Evolutionary conservation across 2,888 invertebrate species (phyloP), one percentile per base, ranked within the genome.

Genomic region (Neoscelio sp.): DNA sequence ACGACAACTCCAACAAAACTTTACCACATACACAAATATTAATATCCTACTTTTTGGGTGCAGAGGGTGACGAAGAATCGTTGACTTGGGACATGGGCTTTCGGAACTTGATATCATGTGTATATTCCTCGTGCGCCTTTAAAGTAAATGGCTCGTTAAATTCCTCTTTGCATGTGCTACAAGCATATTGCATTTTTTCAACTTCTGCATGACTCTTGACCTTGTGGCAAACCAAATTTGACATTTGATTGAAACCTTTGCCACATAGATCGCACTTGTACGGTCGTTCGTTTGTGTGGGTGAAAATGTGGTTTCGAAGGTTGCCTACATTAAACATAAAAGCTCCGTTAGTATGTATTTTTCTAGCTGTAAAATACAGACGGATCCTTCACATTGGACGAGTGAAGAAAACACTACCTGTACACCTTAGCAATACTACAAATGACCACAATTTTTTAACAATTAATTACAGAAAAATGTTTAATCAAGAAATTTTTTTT

Each of bases 181-280:
- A 93, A 7, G 89, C 85, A 82, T 92, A 92, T 78, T 91, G 91
- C 78, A 92, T 92, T 84, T 92, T 92, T 80, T 92, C 92, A 6
- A 90, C 89, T 76, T 92, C 91, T 65, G 92, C 92, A 78, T 93
- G 93, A 2, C 92, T 94, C 92, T 94, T 95, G 81, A 94, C 92
- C 88, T 95, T 95, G 86, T 96, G 95, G 85, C 95, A 95, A 85
- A 95, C 95, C 65, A 95, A 92, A 89, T 96, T 95, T 6, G 95
- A 95, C 92, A 95, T 95, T 86, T 96, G 95, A 88, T 95, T 96
- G 91, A 95, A 96, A 0, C 95, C 95, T 85, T 95, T 95, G 70
- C 93, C 91, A 88, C 95, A 95, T 44, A 94, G 91, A 83, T 94
- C 94, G 88, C 95, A 95, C 83, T 95, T 94, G 87, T 95, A 96